Evolutionary conservation across 2,797 vertebrate species (phyloP).

Genomic region (Chelon auratus): DNA sequence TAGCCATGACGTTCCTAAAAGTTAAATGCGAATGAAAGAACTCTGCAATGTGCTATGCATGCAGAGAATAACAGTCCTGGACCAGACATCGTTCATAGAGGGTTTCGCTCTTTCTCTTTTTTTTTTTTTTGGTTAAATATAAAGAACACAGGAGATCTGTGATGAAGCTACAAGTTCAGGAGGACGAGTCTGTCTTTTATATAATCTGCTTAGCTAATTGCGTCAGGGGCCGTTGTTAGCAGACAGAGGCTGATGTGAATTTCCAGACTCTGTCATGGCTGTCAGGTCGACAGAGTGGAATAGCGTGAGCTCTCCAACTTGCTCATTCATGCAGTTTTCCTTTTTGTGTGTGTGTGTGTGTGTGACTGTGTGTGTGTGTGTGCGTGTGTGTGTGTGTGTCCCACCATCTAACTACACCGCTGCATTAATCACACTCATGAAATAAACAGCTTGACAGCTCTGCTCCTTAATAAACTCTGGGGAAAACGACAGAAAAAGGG

Average conservation of each 20-base stretch:
- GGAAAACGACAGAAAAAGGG: not conserved
- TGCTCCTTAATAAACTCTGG: slow-evolving; percentile 49
- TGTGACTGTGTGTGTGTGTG: slow-evolving; percentile 22
- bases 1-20: slow-evolving; percentile 22
- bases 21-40: slow-evolving; percentile 38
- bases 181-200: slow-evolving; percentile 42
- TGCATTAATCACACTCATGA: slow-evolving; percentile 62
- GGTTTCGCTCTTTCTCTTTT: not conserved
- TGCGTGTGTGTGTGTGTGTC: slow-evolving; percentile 22
- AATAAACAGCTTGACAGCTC: slow-evolving; percentile 69
- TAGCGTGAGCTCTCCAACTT: slow-evolving; percentile 55
- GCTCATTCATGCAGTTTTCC: slow-evolving; percentile 59
- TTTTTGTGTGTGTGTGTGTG: slow-evolving; percentile 1
- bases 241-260: slow-evolving; percentile 62
- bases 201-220: slow-evolving; percentile 62
- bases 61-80: slow-evolving; percentile 10
- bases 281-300: slow-evolving; percentile 68
- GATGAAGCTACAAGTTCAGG: slow-evolving; percentile 13
- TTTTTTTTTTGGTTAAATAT: not conserved
- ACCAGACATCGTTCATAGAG: not conserved
- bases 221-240: slow-evolving; percentile 64
- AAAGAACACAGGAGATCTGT: not conserved
- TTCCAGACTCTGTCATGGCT: slow-evolving; percentile 71
- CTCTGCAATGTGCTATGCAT: slow-evolving; percentile 11
- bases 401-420: slow-evolving; percentile 45